These are phyloP conservation scores for Nebria ingens DNA, from an alignment of 1,140 invertebrate species.

Conservation along the genomic window DNA sequence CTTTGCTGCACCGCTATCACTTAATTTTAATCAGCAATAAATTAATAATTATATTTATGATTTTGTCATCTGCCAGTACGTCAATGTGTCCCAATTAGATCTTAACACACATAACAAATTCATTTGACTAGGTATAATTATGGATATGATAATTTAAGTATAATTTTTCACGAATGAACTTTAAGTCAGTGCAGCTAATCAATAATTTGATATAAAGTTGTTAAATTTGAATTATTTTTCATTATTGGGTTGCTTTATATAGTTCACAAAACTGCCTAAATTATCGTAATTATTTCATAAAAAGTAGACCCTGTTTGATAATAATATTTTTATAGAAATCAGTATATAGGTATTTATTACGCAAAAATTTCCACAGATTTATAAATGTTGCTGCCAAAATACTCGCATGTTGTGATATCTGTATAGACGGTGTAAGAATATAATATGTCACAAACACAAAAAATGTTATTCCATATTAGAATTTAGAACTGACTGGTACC, in stretches of 20 bases:
- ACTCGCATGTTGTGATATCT: conserved; percentile 9
- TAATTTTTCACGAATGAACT: too few relatives aligned
- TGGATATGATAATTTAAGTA: too few relatives aligned
- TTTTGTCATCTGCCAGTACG: background rate
- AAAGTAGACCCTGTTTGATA: background rate
- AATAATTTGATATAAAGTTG: background rate
- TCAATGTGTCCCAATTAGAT: too few relatives aligned
- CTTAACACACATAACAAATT: too few relatives aligned
- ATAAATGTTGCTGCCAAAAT: conserved; percentile 5
- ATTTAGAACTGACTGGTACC: too few relatives aligned
- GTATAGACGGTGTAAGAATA: conserved; percentile 3
- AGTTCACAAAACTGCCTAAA: background rate
- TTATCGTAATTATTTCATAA: background rate
- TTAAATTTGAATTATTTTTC: background rate
- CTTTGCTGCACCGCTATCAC: too few relatives aligned
- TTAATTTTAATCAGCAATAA: too few relatives aligned
- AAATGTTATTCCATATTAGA: background rate
- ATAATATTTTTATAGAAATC: conserved; percentile 8
- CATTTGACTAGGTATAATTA: too few relatives aligned
- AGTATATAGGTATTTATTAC: background rate
- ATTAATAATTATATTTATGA: background rate
- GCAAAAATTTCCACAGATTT: background rate
- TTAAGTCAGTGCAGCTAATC: background rate
- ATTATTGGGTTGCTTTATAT: background rate
- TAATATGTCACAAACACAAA: background rate